Percentiles rank a stretch among this genome's conserved stretches.
These are phyloP conservation scores for Epizoanthus ramosus DNA, from an alignment of 92 coral and sea anemone species.

Conservation along the genomic window DNA sequence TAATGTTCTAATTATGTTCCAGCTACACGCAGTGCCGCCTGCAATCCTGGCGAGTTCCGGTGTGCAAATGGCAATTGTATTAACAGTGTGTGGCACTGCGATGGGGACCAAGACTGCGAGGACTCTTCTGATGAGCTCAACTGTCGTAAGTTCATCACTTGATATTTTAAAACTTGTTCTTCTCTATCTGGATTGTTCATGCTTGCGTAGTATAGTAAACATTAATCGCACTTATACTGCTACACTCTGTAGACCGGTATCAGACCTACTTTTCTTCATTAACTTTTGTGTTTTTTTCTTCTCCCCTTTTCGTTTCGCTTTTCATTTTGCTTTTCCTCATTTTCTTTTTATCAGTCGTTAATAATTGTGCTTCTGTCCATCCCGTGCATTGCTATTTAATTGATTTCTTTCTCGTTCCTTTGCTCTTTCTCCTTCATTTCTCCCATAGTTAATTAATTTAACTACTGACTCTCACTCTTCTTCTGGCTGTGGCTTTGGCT, in stretches of 20 bases:
- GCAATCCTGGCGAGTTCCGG: slow-evolving; percentile 17
- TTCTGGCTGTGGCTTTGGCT: no score
- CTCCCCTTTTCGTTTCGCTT: no score
- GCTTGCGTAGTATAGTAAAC: no score
- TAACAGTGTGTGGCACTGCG: slow-evolving; percentile 34
- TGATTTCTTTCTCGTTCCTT: no score
- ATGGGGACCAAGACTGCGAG: slow-evolving; percentile 34
- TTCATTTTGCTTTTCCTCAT: no score
- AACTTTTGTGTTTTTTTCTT: no score
- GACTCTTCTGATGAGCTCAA: slow-evolving; percentile 24
- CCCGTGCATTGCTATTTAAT: no score
- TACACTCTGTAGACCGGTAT: no score
- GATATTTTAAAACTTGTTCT: background rate
- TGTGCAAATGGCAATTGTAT: slow-evolving; percentile 28
- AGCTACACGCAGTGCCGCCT: slow-evolving; percentile 35
- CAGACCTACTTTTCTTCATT: no score
- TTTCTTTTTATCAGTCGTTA: no score
- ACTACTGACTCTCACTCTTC: background rate
- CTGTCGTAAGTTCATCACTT: slow-evolving; percentile 22
- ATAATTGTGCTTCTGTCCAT: no score
- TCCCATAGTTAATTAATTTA: background rate
- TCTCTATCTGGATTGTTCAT: background rate
- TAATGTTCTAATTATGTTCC: background rate
- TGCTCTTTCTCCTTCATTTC: background rate
- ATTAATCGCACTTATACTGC: no score